Base-by-base conservation (phyloP, 2,797 vertebrate species). In the Urocyon cinereoargenteus region DNA sequence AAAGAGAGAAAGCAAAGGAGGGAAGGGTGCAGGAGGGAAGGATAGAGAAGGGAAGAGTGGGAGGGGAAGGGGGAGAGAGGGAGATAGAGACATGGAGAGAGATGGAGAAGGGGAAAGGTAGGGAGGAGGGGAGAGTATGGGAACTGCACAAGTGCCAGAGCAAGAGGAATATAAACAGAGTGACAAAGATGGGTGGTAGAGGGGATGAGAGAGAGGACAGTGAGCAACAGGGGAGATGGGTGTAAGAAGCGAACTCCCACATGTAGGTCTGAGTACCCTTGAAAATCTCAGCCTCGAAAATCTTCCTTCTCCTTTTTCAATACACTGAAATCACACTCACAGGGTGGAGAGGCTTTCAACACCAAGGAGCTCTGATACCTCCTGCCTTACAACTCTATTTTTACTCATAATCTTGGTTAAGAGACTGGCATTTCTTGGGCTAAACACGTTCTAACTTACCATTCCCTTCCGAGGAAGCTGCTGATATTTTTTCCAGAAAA, bases 401-500 rank as follows among this genome's bases (percentile, higher is more conserved):
- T 8, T 36, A 45, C 86, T 98, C 97, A 98, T 34, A 95, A 82
- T 49, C 64, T 85, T 96, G 72, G 94, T 96, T 96, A 97, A 93
- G 24, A 94, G 94, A 97, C 61, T 85, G 97, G 91, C 95, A 97
- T 98, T 93, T 97, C 95, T 98, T 73, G 83, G 86, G 91, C 97
- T 98, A 86, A 92, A 97, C 62, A 36, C 59, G 68, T 97, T 98
- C 98, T 99, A 98, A 98, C 98, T 99, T 98, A 98, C 98, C 98
- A 97, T 98, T 98, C 96, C 98, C 98, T 91, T 98, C 97, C 4
- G 78, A 98, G 96, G 98, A 99, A 97, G 98, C 98, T 98, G 98
- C 98, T 98, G 98, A 97, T 97, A 98, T 98, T 98, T 98, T 98
- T 98, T 95, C 97, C 94, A 98, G 98, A 98, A 99, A 98, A 99